Evolutionary conservation across 2,113 vertebrate species (phyloP).

Genomic region (Callionymus lyra): DNA sequence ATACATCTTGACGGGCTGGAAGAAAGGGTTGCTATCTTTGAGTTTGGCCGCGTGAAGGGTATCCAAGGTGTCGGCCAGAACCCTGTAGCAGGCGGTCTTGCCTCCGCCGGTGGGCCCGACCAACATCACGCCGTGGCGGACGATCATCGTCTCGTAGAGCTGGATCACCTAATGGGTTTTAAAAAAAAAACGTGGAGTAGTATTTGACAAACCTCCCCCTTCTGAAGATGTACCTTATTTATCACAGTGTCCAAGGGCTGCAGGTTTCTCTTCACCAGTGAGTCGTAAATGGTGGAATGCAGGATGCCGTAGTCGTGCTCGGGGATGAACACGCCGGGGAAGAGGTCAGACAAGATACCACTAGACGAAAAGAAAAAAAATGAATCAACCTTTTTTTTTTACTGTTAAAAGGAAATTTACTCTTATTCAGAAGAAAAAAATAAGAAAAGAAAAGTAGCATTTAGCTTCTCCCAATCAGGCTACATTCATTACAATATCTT

Average conservation of each 20-base stretch:
- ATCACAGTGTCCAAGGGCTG: constrained; percentile 72
- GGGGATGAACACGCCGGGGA: constrained; percentile 78
- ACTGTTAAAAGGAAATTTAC: no score
- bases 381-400: no score
- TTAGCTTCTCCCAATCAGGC: no score
- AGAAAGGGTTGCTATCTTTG: constrained; percentile 63
- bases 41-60: constrained; percentile 53
- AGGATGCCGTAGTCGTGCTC: constrained; percentile 80
- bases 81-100: constrained; percentile 75
- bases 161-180: constrained; percentile 75
- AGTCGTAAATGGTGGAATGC: constrained; percentile 70
- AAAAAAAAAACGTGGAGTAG: no score
- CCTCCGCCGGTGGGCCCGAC: constrained; percentile 81
- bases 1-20: constrained; percentile 71
- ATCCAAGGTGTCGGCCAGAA: constrained; percentile 70
- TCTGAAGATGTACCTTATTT: constrained; percentile 52
- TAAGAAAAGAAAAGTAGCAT: no score
- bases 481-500: no score
- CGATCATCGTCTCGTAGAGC: constrained; percentile 82
- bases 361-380: constrained; percentile 34
- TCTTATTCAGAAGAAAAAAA: no score
- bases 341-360: constrained; percentile 82
- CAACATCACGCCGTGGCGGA: constrained; percentile 84
- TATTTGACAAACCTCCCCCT: no score
- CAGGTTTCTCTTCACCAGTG: constrained; percentile 63